Evolutionary conservation across 2,888 invertebrate genomes (phyloP).

Genomic region (Xestia rhomboidea): DNA sequence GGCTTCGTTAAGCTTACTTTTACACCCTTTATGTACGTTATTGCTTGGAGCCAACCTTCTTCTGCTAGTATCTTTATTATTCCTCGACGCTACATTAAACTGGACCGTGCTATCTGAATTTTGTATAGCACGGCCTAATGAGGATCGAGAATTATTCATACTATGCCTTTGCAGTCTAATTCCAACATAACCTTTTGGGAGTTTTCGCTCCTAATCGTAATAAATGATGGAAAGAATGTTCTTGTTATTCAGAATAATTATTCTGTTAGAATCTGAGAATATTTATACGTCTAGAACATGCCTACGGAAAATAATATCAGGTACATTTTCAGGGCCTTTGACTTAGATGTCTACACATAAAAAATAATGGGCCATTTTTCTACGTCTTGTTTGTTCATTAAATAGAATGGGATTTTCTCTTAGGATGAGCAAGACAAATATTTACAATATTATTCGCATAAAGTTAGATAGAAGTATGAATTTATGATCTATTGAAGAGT

Average conservation of each 20-base stretch:
- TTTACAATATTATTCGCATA: background rate
- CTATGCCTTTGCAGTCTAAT: slow-evolving; percentile 44
- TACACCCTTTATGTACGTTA: too few relatives aligned
- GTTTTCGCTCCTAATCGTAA: slow-evolving; percentile 10
- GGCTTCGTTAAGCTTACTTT: too few relatives aligned
- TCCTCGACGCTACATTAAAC: slow-evolving; percentile 12
- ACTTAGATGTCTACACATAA: background rate
- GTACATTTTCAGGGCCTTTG: background rate
- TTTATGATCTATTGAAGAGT: background rate
- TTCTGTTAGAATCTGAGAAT: background rate
- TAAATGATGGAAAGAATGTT: slow-evolving; percentile 15
- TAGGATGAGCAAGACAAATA: slow-evolving; percentile 2
- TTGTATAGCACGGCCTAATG: slow-evolving; percentile 55
- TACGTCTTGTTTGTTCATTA: background rate
- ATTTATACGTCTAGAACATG: background rate
- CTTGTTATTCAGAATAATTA: slow-evolving; percentile 21
- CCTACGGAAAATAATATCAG: background rate
- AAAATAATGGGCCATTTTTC: slow-evolving; percentile 1
- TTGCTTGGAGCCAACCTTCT: background rate
- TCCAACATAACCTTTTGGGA: slow-evolving; percentile 32
- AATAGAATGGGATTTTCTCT: background rate
- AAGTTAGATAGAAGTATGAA: background rate
- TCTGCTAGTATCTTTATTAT: background rate
- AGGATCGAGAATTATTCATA: slow-evolving; percentile 57
- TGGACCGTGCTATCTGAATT: slow-evolving; percentile 49